Percentiles rank a stretch among this genome's conserved stretches.
phyloP scores from a whole-genome alignment of 2,113 vertebrate genomes.

The Rhynchomys soricoides region DNA sequence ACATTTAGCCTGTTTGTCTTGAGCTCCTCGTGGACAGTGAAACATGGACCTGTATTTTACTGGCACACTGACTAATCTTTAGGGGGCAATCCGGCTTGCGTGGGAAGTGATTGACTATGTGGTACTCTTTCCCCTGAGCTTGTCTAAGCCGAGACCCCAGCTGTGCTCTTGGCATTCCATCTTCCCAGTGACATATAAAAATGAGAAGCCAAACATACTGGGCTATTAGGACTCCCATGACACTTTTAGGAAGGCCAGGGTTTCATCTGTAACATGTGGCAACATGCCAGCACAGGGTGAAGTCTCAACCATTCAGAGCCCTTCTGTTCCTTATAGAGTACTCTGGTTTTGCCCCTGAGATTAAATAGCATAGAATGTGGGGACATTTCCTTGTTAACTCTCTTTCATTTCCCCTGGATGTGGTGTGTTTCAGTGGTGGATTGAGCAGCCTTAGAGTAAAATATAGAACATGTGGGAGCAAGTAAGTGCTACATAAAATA shows the following conservation, averaged over 20 bases:
- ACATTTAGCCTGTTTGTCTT: background rate
- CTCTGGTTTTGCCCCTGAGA: slow-evolving; percentile 29
- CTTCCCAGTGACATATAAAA: slow-evolving; percentile 66
- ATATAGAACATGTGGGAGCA: background rate
- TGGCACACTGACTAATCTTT: slow-evolving; percentile 51
- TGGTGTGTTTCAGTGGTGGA: slow-evolving; percentile 17
- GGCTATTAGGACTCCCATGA: slow-evolving; percentile 45
- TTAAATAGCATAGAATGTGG: slow-evolving; percentile 3
- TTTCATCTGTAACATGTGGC: slow-evolving; percentile 6
- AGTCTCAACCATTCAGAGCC: slow-evolving; percentile 14
- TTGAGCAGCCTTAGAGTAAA: slow-evolving; percentile 19
- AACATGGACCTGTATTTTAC: slow-evolving; percentile 26
- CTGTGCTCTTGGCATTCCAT: slow-evolving; percentile 65
- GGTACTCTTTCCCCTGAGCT: slow-evolving; percentile 60
- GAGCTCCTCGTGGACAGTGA: background rate
- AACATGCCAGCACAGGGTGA: background rate
- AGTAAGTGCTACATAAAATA: background rate
- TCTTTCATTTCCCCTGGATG: background rate
- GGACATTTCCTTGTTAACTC: slow-evolving; percentile 9
- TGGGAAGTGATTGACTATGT: slow-evolving; percentile 71
- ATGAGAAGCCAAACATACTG: slow-evolving; percentile 47
- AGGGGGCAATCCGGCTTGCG: slow-evolving; percentile 39
- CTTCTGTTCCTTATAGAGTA: slow-evolving; percentile 2
- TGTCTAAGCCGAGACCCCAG: slow-evolving; percentile 67
- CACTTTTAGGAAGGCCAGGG: slow-evolving; percentile 10